Conservation (phyloP, 2,113 vertebrate species). For the Nyctibius bracteatus region DNA sequence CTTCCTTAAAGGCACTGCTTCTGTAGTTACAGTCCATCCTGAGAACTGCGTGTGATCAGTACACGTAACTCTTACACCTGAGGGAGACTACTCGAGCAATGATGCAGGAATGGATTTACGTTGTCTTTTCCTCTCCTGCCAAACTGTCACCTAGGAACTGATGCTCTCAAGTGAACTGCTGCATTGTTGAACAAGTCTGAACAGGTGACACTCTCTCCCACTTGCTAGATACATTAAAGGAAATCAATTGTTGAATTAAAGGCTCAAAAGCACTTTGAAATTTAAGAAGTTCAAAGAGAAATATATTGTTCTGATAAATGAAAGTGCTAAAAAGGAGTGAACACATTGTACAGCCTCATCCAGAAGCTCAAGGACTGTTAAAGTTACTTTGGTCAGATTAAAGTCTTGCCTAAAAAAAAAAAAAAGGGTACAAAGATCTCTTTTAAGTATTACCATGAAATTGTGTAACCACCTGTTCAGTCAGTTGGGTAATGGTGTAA, state of each 20-base stretch:
- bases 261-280: not conserved
- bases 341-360: not conserved
- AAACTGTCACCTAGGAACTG: not conserved
- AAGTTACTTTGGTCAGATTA: not conserved
- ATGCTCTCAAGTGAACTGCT: rapidly evolving
- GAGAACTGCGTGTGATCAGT: not conserved
- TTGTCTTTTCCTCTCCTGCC: not conserved
- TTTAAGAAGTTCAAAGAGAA: not conserved
- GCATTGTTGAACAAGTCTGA: not conserved
- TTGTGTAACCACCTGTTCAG: not conserved
- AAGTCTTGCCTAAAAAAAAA: not conserved
- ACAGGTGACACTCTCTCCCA: not conserved
- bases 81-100: rapidly evolving
- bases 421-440: not conserved
- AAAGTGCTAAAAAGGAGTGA: not conserved
- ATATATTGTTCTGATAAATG: not conserved
- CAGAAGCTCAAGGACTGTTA: not conserved
- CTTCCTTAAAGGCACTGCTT: not conserved
- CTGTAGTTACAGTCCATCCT: not conserved
- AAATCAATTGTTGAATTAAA: not conserved
- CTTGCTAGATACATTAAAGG: not conserved
- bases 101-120: not conserved
- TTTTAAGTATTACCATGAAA: not conserved
- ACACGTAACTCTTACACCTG: rapidly evolving
- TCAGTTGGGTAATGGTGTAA: not conserved